Evolutionary conservation across 2,113 vertebrate genomes (phyloP).

Genomic region (Orcinus orca): DNA sequence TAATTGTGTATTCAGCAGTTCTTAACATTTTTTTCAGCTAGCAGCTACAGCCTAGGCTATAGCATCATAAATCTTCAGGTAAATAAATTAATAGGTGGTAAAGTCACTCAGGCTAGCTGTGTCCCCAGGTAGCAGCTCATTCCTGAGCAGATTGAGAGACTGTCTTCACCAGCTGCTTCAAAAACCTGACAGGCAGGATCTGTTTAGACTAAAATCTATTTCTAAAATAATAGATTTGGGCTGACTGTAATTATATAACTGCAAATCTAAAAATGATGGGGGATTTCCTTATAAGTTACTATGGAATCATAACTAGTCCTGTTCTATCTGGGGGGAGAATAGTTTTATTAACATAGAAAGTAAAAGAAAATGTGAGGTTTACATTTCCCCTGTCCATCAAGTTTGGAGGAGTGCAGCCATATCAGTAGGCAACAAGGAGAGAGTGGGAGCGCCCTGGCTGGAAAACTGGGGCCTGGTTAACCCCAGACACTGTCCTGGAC

Average conservation of each 20-base stretch:
- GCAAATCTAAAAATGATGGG: neutral
- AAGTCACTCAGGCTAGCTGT: neutral
- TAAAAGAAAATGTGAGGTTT: neutral
- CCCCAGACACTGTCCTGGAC: neutral
- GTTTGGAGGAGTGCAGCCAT: neutral
- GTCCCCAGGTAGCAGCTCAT: neutral
- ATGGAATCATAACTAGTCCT: neutral
- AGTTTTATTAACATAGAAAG: neutral
- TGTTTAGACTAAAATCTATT: slow-evolving; percentile 23
- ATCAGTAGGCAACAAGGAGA: neutral
- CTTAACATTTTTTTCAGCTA: neutral
- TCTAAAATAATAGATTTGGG: slow-evolving; percentile 33
- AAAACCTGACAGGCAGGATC: slow-evolving; percentile 25
- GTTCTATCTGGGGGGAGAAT: neutral
- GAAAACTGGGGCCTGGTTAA: neutral
- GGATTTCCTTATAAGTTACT: slow-evolving; percentile 35
- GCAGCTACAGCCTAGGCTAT: neutral
- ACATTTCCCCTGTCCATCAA: too few relatives aligned
- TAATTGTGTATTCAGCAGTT: slow-evolving; percentile 29
- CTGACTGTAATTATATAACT: slow-evolving; percentile 4
- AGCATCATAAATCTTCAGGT: slow-evolving; percentile 21
- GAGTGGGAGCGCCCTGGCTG: neutral
- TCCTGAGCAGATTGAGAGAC: neutral
- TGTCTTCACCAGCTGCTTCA: neutral
- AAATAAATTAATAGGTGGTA: neutral